Percentiles rank a stretch among this genome's conserved stretches.
phyloP scores from a whole-genome alignment of 2,797 vertebrate genomes.

The Macrochelys suwanniensis region DNA sequence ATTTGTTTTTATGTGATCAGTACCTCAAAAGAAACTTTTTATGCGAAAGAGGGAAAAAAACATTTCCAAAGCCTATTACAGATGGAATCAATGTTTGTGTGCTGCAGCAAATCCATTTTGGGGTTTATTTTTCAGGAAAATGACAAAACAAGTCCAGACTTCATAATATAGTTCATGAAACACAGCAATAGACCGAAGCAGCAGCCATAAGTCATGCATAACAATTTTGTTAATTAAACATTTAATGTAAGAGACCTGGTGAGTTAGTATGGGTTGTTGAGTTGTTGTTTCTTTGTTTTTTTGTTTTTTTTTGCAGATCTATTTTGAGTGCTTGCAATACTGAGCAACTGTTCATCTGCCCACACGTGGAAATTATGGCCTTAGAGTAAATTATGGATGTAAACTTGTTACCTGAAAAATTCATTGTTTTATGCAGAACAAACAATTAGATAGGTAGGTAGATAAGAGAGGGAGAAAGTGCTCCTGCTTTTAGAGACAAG shows the following conservation, averaged over 20 bases:
- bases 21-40: constrained; percentile 44
- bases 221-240: constrained; percentile 53
- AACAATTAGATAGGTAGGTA: fast-evolving
- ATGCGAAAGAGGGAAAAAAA: constrained; percentile 35
- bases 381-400: constrained; percentile 28
- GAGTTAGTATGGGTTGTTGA: constrained; percentile 7
- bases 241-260: neutral
- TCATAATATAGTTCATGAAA: neutral
- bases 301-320: neutral
- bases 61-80: constrained; percentile 46
- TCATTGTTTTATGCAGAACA: neutral
- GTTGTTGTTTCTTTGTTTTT: no score
- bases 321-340: constrained; percentile 51
- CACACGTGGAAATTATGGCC: constrained; percentile 31
- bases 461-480: neutral
- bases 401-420: constrained; percentile 45
- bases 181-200: constrained; percentile 23
- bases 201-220: constrained; percentile 37
- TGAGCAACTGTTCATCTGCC: constrained; percentile 55
- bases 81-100: constrained; percentile 26
- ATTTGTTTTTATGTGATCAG: constrained; percentile 11
- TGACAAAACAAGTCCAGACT: neutral
- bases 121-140: constrained; percentile 61
- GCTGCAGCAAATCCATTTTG: constrained; percentile 60
- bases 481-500: neutral